A percentile compares a stretch with the other conserved stretches of the same genome.
Conservation (phyloP, 1,140 invertebrate species). For the Microvelia longipes region DNA sequence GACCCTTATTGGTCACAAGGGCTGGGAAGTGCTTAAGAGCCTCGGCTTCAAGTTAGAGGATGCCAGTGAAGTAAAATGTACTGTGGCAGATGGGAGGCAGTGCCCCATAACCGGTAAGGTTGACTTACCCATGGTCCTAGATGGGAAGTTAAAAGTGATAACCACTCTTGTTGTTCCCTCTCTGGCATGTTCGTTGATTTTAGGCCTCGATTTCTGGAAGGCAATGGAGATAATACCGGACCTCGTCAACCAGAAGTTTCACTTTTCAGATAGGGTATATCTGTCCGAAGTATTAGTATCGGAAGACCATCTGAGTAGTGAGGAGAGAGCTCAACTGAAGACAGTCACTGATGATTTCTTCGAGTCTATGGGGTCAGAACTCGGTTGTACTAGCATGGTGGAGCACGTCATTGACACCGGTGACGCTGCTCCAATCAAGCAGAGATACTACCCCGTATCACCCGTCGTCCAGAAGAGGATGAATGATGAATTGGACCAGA, state of each 20-base stretch:
- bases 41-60: not conserved
- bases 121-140: not conserved
- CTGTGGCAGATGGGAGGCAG: not conserved
- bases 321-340: not conserved
- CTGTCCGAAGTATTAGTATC: not conserved
- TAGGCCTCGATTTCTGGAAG: not conserved
- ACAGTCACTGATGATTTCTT: not conserved
- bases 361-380: not conserved
- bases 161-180: not conserved
- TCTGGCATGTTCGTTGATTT: not conserved
- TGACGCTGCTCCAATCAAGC: conserved; percentile 9
- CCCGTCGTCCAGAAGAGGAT: conserved; percentile 10
- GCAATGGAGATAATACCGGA: not conserved
- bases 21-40: not conserved
- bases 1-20: not conserved
- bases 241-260: not conserved
- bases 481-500: conserved; percentile 17
- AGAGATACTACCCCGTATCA: conserved; percentile 13
- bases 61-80: not conserved
- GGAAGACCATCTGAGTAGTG: not conserved
- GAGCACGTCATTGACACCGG: not conserved
- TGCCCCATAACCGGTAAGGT: not conserved
- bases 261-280: not conserved
- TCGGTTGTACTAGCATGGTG: not conserved
- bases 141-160: not conserved